Evolutionary conservation across 2,797 vertebrate species (phyloP).

Genomic region (Rallus crepitans): DNA sequence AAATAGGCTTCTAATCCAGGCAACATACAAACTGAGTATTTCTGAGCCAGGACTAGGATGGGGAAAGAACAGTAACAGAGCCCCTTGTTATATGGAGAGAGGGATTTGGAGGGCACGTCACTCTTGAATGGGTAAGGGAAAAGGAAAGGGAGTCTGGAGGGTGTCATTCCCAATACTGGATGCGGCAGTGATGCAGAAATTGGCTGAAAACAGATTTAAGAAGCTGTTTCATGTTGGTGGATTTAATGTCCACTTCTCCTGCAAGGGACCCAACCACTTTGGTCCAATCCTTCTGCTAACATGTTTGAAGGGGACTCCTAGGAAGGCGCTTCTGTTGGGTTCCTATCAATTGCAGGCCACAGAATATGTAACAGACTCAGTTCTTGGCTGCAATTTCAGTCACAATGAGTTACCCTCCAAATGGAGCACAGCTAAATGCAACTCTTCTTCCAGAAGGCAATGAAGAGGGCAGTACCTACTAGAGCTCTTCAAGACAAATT

Average conservation of each 20-base stretch:
- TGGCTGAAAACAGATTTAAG: background rate
- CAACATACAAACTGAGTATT: background rate
- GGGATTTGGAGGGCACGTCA: background rate
- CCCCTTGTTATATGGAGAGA: background rate
- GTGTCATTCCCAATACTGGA: background rate
- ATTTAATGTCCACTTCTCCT: background rate
- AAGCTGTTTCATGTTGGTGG: background rate
- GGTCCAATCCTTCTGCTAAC: background rate
- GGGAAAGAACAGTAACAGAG: background rate
- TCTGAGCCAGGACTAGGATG: background rate
- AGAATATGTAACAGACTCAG: background rate
- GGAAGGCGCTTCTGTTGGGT: background rate
- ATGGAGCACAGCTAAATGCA: background rate
- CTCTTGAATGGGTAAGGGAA: background rate
- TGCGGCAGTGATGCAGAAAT: background rate
- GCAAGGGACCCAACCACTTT: accelerated
- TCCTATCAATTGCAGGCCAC: background rate
- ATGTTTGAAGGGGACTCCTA: background rate
- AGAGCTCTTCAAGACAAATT: background rate
- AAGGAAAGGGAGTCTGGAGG: background rate
- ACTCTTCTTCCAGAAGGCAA: background rate
- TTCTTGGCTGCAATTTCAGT: background rate
- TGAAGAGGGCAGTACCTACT: background rate
- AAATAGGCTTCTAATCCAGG: background rate
- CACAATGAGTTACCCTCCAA: background rate